phyloP scores from a whole-genome alignment of 2,113 vertebrate genomes.

The Anguilla rostrata region DNA sequence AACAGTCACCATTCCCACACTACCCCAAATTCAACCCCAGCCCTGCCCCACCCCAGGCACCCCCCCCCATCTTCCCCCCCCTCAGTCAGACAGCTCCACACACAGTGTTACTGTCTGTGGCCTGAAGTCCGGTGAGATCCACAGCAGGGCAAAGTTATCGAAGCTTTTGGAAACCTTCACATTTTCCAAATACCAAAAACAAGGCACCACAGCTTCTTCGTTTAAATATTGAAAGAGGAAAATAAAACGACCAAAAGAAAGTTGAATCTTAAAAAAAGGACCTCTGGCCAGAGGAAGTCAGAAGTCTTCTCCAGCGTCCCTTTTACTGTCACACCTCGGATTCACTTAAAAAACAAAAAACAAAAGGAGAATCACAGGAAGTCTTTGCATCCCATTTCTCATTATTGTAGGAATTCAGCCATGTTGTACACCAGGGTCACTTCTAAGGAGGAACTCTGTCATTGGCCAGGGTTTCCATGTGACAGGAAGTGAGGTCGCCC shows the following conservation, averaged over 20 bases:
- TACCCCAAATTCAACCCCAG: slow-evolving; percentile 14
- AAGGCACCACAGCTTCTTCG: slow-evolving; percentile 80
- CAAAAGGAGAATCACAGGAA: slow-evolving; percentile 7
- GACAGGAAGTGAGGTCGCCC: background rate
- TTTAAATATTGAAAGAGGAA: slow-evolving; percentile 56
- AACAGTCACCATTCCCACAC: background rate
- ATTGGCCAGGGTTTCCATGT: background rate
- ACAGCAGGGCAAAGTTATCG: slow-evolving; percentile 10
- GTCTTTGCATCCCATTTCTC: background rate
- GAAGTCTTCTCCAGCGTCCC: background rate
- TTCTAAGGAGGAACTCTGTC: background rate
- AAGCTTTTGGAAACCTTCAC: background rate
- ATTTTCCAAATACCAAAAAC: slow-evolving; percentile 63
- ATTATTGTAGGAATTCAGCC: background rate
- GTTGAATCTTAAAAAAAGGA: slow-evolving; percentile 54
- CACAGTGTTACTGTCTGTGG: background rate
- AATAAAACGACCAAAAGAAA: slow-evolving; percentile 54
- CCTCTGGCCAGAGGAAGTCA: background rate
- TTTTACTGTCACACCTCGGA: background rate
- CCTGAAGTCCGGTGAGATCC: slow-evolving; percentile 8
- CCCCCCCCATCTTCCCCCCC: slow-evolving; percentile 33
- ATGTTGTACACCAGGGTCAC: background rate
- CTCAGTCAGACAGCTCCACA: slow-evolving; percentile 50
- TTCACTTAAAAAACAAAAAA: background rate
- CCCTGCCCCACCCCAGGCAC: too few relatives aligned